Percentiles rank a stretch among this genome's conserved stretches.
phyloP scores from a whole-genome alignment of 1,140 invertebrate genomes.

The Himalopsyche phryganea region DNA sequence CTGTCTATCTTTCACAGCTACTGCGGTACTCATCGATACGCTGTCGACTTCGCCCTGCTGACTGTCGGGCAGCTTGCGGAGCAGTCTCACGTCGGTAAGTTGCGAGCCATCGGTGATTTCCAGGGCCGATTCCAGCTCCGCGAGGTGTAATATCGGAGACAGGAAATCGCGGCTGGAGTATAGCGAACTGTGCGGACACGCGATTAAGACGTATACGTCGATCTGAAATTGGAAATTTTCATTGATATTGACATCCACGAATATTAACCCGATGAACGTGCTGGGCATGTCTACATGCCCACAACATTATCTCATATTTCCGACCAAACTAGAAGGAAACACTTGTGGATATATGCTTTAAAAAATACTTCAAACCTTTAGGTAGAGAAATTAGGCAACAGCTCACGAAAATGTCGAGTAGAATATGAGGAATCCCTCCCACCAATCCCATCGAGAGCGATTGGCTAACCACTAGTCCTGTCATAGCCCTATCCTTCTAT shows the following conservation, averaged over 20 bases:
- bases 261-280: too few species aligned
- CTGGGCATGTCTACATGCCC: too few species aligned
- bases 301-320: too few species aligned
- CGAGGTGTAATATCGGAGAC: constrained; percentile 87
- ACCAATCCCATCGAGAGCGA: too few species aligned
- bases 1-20: constrained; percentile 43
- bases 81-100: constrained; percentile 61
- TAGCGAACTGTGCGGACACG: constrained; percentile 84
- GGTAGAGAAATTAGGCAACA: too few species aligned
- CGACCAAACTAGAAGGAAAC: too few species aligned
- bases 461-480: too few species aligned
- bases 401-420: too few species aligned
- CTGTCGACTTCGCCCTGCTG: constrained; percentile 25
- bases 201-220: constrained; percentile 85
- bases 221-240: constrained; percentile 58
- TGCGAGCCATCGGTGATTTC: constrained; percentile 56
- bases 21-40: constrained; percentile 21
- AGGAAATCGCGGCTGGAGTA: constrained; percentile 83
- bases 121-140: constrained; percentile 87
- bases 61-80: constrained; percentile 46
- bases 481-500: too few species aligned
- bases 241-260: constrained; percentile 2
- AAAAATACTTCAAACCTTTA: too few species aligned
- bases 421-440: too few species aligned
- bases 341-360: too few species aligned